Evolutionary conservation across 2,888 invertebrate genomes (phyloP), one percentile per base, ranked within the genome.

Genomic region (Plusia festucae): DNA sequence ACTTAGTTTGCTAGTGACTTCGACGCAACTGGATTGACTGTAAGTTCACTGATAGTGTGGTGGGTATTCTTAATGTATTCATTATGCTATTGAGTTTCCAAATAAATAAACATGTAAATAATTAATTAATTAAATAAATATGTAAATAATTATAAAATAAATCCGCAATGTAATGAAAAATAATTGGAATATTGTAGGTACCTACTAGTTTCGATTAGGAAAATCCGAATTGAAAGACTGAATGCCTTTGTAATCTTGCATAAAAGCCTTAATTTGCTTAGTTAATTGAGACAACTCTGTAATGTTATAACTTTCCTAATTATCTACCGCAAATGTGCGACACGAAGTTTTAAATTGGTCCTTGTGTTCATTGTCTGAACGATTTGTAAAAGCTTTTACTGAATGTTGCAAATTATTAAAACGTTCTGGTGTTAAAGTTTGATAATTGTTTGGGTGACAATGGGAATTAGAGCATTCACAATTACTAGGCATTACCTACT

Each of bases 371-470:
- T 57, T 73, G 54, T 68, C 22, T 32, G 16, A 15, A 40, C 51
- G 15, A 34, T 62, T 51, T 52, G n/a, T 46, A 20, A 57, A 34
- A 8, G 73, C 34, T 73, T 58, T 51, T 53, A 49, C 60, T 59
- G 15, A 15, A 49, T 13, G 30, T 46, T 15, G 7, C 34, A 30
- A 60, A 65, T 49, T 60, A 57, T 46, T 62, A 63, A 68, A 34
- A 40, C n/a, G 40, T 40, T 40, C 24, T 16, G 57, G 57, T 63
- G 16, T 24, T 18, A 0, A 60, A 68, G 44, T 68, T 72, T 30
- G 54, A 32, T 24, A 9, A 60, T 30, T 63, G 56, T 52, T 44
- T n/a, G 11, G 27, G 20, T 16, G 20, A 53, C 40, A 68, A 57
- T 60, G 18, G 13, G 54, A 15, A 27, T 54, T 59, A 30, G 57